Evolutionary conservation across 1,140 invertebrate species (phyloP), one percentile per base, ranked within the genome.

Genomic region (Sarcophaga bullata): DNA sequence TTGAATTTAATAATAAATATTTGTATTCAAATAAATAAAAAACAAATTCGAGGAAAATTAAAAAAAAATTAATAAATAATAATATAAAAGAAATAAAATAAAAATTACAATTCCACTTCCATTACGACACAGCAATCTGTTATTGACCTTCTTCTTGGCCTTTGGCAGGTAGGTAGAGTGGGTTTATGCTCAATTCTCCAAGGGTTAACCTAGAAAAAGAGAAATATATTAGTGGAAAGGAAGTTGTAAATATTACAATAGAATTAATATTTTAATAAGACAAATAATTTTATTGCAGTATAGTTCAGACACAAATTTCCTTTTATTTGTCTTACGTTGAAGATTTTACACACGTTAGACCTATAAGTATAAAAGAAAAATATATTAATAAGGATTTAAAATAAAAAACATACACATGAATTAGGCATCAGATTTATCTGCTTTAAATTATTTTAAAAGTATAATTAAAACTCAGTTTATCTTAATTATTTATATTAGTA

Each of bases 61-160:
- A 78, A 50, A 78, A 25, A 78, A 50, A 72, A 9, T 1, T 72
- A 9, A 4, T 25, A 72, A 72, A 72, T 19, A 72, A 9, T 25
- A 52, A 52, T 37, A 52, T 17, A 5, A 76, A 76, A 73, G 10
- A 19, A 73, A 73, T 25, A 75, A 75, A 75, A 47, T 10, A 78
- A 50, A 78, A 78, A 78, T 78, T 78, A 78, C 75, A 78, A 50
- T 78, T 78, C 25, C 75, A 48, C 7, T 76, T n/a, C 73, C 73
- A 49, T 6, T 75, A 9, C 46, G 54, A 75, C 15, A 62, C 52
- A 5, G 52, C 58, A 62, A 62, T 15, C 15, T 17, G n/a, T n/a
- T n/a, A 15, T 13, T 62, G 58, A 62, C 25, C 25, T 37, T 37
- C 25, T 37, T 37, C 25, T 37, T 37, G 54, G 15, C 54, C 54